phyloP scores from a whole-genome alignment of 2,113 vertebrate species.

The Equus przewalskii region DNA sequence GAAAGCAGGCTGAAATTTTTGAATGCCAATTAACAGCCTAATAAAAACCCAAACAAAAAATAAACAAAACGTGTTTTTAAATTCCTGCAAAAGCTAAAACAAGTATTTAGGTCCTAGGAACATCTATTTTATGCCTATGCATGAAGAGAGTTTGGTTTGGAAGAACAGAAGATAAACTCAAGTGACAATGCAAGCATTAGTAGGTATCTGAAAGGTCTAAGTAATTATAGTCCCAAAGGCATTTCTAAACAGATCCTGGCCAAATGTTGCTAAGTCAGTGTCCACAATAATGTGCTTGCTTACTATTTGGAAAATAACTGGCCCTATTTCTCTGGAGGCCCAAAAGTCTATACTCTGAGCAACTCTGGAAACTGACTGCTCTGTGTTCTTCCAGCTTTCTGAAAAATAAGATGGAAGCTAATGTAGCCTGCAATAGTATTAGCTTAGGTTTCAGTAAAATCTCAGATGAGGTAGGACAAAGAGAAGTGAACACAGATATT shows the following conservation, averaged over 20 bases:
- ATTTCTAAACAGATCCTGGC: not conserved
- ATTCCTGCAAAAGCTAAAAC: rapidly evolving
- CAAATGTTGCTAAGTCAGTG: not conserved
- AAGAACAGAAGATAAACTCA: not conserved
- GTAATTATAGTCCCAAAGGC: not conserved
- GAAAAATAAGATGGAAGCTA: not conserved
- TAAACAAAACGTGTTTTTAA: not conserved
- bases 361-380: not conserved
- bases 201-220: not conserved
- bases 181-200: not conserved
- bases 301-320: not conserved
- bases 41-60: not conserved
- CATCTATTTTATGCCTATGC: not conserved
- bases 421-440: not conserved
- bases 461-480: not conserved
- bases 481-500: not conserved
- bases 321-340: rapidly evolving
- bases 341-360: not conserved
- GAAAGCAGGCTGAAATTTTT: not conserved
- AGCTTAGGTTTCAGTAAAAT: not conserved
- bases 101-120: not conserved
- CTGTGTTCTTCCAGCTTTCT: not conserved
- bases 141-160: too few species aligned
- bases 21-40: not conserved
- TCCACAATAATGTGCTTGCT: not conserved